Evolutionary conservation across 2,797 vertebrate genomes (phyloP).

Genomic region (Eurystomus glaucurus): DNA sequence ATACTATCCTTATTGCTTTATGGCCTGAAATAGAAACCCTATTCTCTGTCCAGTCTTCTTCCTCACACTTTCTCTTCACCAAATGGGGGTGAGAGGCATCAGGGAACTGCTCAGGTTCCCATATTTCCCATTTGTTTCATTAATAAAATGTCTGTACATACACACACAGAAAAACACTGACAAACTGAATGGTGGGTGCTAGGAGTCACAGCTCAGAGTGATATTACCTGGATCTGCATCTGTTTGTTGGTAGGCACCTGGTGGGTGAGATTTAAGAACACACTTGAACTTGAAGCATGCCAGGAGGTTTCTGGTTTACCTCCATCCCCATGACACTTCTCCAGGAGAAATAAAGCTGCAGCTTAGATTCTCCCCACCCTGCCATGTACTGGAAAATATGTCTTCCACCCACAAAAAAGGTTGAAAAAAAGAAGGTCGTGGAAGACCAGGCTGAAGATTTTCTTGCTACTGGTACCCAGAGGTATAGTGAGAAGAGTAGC

Average conservation of each 20-base stretch:
- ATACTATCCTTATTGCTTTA: not conserved
- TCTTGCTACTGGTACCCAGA: not conserved
- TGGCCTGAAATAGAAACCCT: not conserved
- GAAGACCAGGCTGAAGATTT: not conserved
- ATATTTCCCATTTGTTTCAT: not conserved
- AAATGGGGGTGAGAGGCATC: not conserved
- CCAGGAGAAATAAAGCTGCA: not conserved
- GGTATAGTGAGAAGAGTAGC: accelerated
- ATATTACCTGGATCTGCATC: not conserved
- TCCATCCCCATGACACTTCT: not conserved
- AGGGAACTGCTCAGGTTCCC: not conserved
- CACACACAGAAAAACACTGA: not conserved
- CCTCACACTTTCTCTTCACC: not conserved
- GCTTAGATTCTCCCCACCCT: not conserved
- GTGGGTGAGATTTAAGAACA: not conserved
- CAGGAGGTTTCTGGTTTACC: not conserved
- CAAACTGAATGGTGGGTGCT: not conserved
- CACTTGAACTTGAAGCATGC: not conserved
- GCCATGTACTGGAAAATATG: accelerated
- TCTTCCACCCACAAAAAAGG: not conserved
- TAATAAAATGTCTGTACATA: not conserved
- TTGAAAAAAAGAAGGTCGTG: not conserved
- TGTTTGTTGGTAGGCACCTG: not conserved
- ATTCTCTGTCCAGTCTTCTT: not conserved
- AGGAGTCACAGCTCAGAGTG: not conserved